Percentiles rank a stretch among this genome's conserved stretches.
Conservation (phyloP, 1,140 invertebrate species). For the Ceratina japonica region DNA sequence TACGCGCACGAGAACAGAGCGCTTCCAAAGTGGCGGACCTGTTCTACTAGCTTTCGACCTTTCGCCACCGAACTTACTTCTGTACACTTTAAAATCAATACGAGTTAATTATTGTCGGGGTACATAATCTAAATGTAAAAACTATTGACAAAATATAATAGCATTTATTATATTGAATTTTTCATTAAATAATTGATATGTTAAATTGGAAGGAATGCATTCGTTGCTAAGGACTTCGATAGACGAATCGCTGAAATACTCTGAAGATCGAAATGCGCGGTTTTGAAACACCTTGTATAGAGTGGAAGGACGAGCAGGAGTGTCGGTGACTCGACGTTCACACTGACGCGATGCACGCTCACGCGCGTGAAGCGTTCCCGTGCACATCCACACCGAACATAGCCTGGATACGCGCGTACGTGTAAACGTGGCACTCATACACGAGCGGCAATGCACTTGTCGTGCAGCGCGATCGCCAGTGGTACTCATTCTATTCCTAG, state of each 20-base stretch:
- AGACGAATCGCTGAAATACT: too few relatives aligned
- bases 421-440: slow-evolving; percentile 24
- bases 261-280: too few relatives aligned
- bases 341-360: slow-evolving; percentile 38
- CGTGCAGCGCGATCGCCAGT: slow-evolving; percentile 55
- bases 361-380: slow-evolving; percentile 17
- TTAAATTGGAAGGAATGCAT: too few relatives aligned
- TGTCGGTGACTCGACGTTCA: slow-evolving; percentile 65
- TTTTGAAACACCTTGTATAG: slow-evolving; percentile 34
- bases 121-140: too few relatives aligned
- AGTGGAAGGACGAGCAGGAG: slow-evolving; percentile 57
- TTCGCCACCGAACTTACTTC: too few relatives aligned
- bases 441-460: slow-evolving; percentile 59
- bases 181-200: too few relatives aligned
- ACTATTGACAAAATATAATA: too few relatives aligned
- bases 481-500: slow-evolving; percentile 43
- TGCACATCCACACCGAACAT: slow-evolving; percentile 47
- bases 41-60: neutral
- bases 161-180: too few relatives aligned
- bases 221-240: too few relatives aligned
- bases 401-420: slow-evolving; percentile 11
- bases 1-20: slow-evolving; percentile 35
- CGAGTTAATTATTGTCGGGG: too few relatives aligned
- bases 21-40: neutral
- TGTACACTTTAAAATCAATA: too few relatives aligned